phyloP scores from a whole-genome alignment of 2,888 invertebrate genomes.

The Oscheius sp. region DNA sequence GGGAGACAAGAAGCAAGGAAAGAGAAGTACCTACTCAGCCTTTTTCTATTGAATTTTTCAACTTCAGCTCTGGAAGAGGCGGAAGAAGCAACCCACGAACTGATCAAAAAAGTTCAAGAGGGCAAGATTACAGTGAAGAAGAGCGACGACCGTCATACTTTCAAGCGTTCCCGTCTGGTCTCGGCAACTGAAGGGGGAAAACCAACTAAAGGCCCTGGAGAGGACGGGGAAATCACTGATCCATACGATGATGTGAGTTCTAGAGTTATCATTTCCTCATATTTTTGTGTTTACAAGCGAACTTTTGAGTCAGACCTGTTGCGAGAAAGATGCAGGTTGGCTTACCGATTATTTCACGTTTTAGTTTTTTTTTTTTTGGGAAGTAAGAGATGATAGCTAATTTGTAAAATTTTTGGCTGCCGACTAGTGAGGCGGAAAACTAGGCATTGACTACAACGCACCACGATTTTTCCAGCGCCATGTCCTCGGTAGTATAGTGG shows the following conservation, averaged over 20 bases:
- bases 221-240: constrained; percentile 32
- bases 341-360: too few species aligned
- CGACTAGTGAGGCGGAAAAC: too few species aligned
- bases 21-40: constrained; percentile 6
- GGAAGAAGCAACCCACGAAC: constrained; percentile 45
- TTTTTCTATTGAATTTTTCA: neutral
- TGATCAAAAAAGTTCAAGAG: constrained; percentile 49
- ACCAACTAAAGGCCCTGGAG: neutral
- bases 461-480: too few species aligned
- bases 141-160: constrained; percentile 47
- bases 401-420: too few species aligned
- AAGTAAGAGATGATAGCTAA: too few species aligned
- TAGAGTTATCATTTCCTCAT: neutral
- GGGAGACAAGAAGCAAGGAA: constrained; percentile 8
- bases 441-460: too few species aligned
- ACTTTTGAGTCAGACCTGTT: too few species aligned
- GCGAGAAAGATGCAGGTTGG: too few species aligned
- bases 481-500: constrained; percentile 35
- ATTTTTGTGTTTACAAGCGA: neutral
- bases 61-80: constrained; percentile 45
- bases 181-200: constrained; percentile 17
- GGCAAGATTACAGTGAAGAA: constrained; percentile 55
- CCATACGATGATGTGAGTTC: constrained; percentile 14
- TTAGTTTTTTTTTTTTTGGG: too few species aligned
- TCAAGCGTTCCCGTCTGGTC: constrained; percentile 40